phyloP scores from a whole-genome alignment of 2,888 invertebrate species.

The Eristalinus sepulchralis region DNA sequence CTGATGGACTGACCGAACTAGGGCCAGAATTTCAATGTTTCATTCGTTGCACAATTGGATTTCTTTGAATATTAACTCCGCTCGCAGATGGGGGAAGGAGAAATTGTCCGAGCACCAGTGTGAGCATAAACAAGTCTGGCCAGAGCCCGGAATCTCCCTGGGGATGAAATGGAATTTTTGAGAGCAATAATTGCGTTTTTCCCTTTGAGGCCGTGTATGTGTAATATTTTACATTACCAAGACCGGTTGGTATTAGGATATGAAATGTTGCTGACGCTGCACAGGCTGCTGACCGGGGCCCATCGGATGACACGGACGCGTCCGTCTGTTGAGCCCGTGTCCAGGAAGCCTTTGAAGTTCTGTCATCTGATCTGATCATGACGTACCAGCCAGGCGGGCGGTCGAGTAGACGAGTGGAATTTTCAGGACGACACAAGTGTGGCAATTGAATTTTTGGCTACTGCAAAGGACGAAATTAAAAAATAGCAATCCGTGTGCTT shows the following conservation, averaged over 20 bases:
- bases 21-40: constrained; percentile 60
- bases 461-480: constrained; percentile 37
- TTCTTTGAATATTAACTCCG: constrained; percentile 63
- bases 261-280: constrained; percentile 44
- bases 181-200: constrained; percentile 69
- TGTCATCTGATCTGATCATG: constrained; percentile 49
- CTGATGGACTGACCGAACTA: neutral
- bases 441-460: constrained; percentile 63
- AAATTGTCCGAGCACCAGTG: constrained; percentile 23
- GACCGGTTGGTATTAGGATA: constrained; percentile 54
- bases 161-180: constrained; percentile 69
- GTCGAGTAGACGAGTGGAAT: constrained; percentile 38
- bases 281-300: neutral
- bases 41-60: constrained; percentile 69
- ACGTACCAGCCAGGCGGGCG: constrained; percentile 19
- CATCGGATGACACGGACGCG: neutral
- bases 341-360: constrained; percentile 66
- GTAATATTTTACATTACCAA: constrained; percentile 62
- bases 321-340: constrained; percentile 26
- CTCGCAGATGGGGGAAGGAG: constrained; percentile 15
- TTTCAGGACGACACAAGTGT: constrained; percentile 51
- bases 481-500: constrained; percentile 50
- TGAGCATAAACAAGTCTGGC: neutral
- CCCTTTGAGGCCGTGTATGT: constrained; percentile 64
- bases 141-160: constrained; percentile 16